Percentiles rank a stretch among this genome's conserved stretches.
These are phyloP conservation scores for Grantiella picta DNA, from an alignment of 2,113 vertebrate genomes.

Conservation along the genomic window DNA sequence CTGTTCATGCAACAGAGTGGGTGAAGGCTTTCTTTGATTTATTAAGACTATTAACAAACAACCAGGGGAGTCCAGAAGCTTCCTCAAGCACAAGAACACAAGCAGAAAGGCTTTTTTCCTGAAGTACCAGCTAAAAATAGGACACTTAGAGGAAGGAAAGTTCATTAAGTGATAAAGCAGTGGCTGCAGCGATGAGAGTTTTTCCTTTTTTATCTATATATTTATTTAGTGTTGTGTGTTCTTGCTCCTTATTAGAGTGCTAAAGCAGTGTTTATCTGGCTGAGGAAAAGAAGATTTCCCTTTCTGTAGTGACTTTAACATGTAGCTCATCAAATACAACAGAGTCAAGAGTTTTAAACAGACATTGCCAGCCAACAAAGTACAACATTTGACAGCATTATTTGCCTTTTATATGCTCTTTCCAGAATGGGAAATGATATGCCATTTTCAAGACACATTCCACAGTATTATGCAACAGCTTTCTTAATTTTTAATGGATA, in stretches of 20 bases:
- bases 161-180: conserved; percentile 46
- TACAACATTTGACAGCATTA: conserved; percentile 21
- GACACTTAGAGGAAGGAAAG: conserved; percentile 41
- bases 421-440: neutral
- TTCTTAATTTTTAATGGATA: conserved; percentile 44
- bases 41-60: conserved; percentile 45
- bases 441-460: conserved; percentile 48
- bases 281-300: conserved; percentile 42
- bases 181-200: neutral
- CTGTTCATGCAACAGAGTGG: neutral
- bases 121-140: conserved; percentile 49
- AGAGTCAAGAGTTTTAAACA: conserved; percentile 30
- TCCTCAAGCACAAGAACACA: conserved; percentile 17
- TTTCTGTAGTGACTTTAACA: conserved; percentile 46
- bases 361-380: conserved; percentile 22
- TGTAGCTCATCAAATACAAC: conserved; percentile 23
- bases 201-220: conserved; percentile 28
- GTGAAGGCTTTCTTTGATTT: conserved; percentile 50
- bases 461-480: conserved; percentile 25
- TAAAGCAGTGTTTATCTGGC: conserved; percentile 35
- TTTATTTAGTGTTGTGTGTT: conserved; percentile 61
- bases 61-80: conserved; percentile 39
- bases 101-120: conserved; percentile 15
- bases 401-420: conserved; percentile 24
- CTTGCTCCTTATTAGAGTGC: conserved; percentile 45